Conservation (phyloP, 1,140 invertebrate species). For the Anastatus disparis region DNA sequence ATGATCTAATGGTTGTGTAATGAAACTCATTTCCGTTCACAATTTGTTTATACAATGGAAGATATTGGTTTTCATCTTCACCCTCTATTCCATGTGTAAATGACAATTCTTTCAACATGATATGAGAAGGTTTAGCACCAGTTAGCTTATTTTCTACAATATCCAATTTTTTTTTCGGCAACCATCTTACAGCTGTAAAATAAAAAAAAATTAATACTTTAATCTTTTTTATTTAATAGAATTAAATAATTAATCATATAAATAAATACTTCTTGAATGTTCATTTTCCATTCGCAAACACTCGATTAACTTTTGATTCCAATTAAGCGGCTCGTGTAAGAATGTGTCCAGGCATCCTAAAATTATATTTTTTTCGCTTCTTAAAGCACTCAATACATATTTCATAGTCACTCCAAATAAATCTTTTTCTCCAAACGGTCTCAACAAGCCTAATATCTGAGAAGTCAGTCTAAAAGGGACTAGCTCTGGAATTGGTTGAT, state of each 20-base stretch:
- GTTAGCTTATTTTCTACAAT: constrained; percentile 70
- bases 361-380: constrained; percentile 69
- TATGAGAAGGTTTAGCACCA: constrained; percentile 72
- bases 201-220: neutral
- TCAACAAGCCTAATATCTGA: constrained; percentile 75
- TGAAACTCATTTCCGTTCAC: constrained; percentile 58
- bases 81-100: neutral
- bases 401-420: constrained; percentile 75
- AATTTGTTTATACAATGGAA: constrained; percentile 55
- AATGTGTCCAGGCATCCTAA: constrained; percentile 78
- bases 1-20: constrained; percentile 56
- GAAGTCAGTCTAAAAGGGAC: constrained; percentile 81
- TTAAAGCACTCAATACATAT: constrained; percentile 70
- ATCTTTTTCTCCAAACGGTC: constrained; percentile 73
- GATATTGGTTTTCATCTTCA: constrained; percentile 52
- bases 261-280: constrained; percentile 34
- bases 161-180: constrained; percentile 68
- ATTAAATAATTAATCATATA: neutral
- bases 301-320: constrained; percentile 67
- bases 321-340: constrained; percentile 78
- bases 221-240: constrained; percentile 2
- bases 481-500: constrained; percentile 76
- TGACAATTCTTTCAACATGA: constrained; percentile 69
- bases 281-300: constrained; percentile 25
- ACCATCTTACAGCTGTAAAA: constrained; percentile 65